phyloP scores from a whole-genome alignment of 2,888 invertebrate species.

The Rotaria macrura region DNA sequence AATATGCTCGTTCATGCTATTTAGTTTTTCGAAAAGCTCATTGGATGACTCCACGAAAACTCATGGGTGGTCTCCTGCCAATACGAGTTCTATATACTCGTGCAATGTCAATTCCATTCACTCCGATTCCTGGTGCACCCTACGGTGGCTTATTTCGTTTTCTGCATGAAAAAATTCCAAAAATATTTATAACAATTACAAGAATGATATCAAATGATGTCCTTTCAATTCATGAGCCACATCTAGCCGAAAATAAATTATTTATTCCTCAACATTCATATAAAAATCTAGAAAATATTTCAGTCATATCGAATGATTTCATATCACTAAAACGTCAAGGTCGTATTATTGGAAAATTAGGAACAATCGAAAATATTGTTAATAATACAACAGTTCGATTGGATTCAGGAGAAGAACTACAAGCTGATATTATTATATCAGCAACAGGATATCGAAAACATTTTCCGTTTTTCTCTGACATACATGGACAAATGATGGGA shows the following conservation, averaged over 20 bases:
- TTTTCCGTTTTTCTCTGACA: not conserved
- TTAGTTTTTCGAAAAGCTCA: not conserved
- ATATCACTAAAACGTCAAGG: not conserved
- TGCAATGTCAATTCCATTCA: not conserved
- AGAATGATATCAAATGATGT: not conserved
- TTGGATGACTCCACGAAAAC: no score
- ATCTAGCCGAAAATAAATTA: not conserved
- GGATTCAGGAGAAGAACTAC: not conserved
- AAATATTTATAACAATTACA: not conserved
- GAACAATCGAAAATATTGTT: not conserved
- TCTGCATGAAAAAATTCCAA: not conserved
- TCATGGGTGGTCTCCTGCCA: no score
- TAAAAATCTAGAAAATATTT: not conserved
- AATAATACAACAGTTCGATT: not conserved
- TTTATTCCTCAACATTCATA: not conserved
- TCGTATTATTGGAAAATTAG: not conserved
- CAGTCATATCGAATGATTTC: not conserved
- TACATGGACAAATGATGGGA: not conserved
- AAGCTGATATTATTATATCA: not conserved
- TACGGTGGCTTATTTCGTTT: not conserved
- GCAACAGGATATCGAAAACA: not conserved
- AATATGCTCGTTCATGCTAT: not conserved
- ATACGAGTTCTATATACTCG: not conserved
- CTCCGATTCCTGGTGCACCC: not conserved
- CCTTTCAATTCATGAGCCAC: not conserved